Evolutionary conservation across 2,797 vertebrate genomes (phyloP).

Genomic region (Rousettus madagascariensis): DNA sequence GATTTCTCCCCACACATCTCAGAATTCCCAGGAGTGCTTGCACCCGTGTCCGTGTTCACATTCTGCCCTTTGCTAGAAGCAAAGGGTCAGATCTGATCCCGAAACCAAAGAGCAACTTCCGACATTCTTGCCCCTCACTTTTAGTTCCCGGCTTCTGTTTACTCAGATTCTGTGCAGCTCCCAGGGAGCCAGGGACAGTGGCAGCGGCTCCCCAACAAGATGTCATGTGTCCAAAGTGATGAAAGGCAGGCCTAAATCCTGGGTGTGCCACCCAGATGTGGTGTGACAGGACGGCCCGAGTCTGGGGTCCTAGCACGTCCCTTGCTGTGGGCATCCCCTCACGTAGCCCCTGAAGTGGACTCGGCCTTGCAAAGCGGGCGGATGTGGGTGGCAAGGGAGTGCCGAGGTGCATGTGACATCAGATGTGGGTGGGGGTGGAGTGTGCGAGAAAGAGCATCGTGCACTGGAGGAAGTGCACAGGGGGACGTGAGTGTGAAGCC

Average conservation of each 20-base stretch:
- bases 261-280: not conserved
- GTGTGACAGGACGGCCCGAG: not conserved
- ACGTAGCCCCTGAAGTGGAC: not conserved
- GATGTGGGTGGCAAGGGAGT: not conserved
- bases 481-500: rapidly evolving
- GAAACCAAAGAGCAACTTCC: not conserved
- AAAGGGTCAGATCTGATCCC: not conserved
- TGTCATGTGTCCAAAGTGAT: not conserved
- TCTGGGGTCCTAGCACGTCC: not conserved
- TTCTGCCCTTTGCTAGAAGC: not conserved
- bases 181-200: not conserved
- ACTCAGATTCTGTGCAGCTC: not conserved
- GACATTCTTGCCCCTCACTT: not conserved
- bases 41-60: rapidly evolving
- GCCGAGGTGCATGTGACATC: not conserved
- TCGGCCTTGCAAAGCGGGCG: not conserved
- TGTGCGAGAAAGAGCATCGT: not conserved
- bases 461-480: not conserved
- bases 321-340: not conserved
- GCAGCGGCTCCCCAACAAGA: not conserved
- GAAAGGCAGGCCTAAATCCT: not conserved
- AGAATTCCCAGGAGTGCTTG: not conserved
- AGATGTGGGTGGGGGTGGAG: too few species aligned
- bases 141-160: not conserved
- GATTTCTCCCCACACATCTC: not conserved